Evolutionary conservation across 2,113 vertebrate genomes (phyloP), one percentile per base, ranked within the genome.

Genomic region (Egretta garzetta): DNA sequence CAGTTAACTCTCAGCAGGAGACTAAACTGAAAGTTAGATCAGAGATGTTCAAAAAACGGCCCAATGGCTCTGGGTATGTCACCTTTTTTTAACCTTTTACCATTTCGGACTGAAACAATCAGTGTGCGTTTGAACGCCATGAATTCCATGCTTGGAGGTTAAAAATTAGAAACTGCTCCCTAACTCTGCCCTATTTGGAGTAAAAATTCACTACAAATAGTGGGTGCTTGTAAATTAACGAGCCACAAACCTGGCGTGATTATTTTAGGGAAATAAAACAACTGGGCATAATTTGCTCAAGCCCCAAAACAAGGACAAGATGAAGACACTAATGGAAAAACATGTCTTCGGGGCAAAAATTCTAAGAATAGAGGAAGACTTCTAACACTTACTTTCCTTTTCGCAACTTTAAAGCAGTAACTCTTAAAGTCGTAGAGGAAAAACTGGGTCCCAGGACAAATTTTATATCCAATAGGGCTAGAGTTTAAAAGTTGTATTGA

Each of bases 71-170:
- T 43, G 15, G 12, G 3, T 47, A 26, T 14, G 17, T 45, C 6
- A 15, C 2, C 12, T 20, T 60, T 86, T 83, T 33, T 53, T 41
- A 74, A 43, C 13, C 24, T 76, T 43, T 52, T 1, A 3, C 10
- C 6, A 21, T 26, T 70, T 35, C 1, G 2, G 35, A 53, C 3
- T 1, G 13, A 83, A 88, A 41, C 5, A 32, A 33, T 45, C 28
- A 9, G 21, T 0, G 0, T 37, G 13, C 14, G 33, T 89, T 52
- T 41, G 4, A 74, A 63, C 15, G 23, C 2, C 9, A 20, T 10
- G 63, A 56, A 26, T 59, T 30, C 22, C 37, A 14, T 9, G 4
- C 60, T 14, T 70, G 23, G 16, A 35, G 16, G 21, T 80, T 43
- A 71, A 56, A 89, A 77, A 28, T 5, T 7, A 71, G n/a, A 59